These are phyloP conservation scores for Laticauda laticaudata DNA, from an alignment of 2,113 vertebrate species.

Conservation along the genomic window DNA sequence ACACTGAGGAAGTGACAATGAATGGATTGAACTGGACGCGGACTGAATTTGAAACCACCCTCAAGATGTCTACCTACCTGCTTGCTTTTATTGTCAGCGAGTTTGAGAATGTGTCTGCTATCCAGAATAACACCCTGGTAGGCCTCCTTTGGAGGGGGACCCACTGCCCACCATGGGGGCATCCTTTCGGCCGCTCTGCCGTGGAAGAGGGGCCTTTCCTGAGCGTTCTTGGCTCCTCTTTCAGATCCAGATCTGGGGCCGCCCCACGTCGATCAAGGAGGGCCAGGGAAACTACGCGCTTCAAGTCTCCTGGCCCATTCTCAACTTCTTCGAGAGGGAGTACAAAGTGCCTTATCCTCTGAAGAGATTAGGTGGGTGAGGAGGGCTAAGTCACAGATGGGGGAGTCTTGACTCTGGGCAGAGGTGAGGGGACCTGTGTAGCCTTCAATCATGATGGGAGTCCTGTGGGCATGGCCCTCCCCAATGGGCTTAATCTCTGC, in stretches of 20 bases:
- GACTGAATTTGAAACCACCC: constrained; percentile 73
- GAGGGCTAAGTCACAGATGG: background rate
- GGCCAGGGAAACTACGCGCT: constrained; percentile 76
- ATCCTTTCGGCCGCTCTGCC: background rate
- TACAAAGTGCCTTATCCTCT: constrained; percentile 80
- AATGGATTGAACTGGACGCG: background rate
- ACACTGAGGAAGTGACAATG: rapidly evolving
- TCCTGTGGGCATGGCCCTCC: background rate
- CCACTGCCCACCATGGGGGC: background rate
- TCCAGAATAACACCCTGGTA: constrained; percentile 44
- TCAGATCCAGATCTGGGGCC: constrained; percentile 90
- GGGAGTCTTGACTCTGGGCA: background rate
- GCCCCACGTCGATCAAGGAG: constrained; percentile 64
- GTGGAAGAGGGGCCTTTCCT: background rate
- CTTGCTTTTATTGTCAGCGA: constrained; percentile 84
- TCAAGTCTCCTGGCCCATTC: constrained; percentile 72
- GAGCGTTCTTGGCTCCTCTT: background rate
- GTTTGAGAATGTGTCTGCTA: rapidly evolving
- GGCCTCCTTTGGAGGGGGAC: background rate
- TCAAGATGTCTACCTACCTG: constrained; percentile 88
- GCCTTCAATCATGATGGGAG: background rate
- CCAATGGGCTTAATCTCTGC: rapidly evolving
- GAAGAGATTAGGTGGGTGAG: constrained; percentile 78
- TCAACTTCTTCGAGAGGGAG: constrained; percentile 74
- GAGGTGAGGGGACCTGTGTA: too few relatives aligned